Percentiles rank a stretch among this genome's conserved stretches.
phyloP scores from a whole-genome alignment of 2,113 vertebrate species.

The Centropristis striata region DNA sequence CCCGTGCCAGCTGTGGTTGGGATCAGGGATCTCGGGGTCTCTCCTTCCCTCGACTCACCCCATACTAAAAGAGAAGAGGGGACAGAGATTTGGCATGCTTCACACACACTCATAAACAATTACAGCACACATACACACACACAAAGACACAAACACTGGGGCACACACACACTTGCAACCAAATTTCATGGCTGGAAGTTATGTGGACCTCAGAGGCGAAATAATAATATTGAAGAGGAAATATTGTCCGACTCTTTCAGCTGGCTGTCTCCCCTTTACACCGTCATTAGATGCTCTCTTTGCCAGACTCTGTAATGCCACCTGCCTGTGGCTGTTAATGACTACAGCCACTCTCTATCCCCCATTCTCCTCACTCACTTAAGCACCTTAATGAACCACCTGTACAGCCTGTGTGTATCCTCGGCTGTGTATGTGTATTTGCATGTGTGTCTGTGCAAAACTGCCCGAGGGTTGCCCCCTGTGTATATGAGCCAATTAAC shows the following conservation, averaged over 20 bases:
- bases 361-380: conserved; percentile 56
- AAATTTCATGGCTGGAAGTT: conserved; percentile 51
- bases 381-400: conserved; percentile 75
- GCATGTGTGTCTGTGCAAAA: conserved; percentile 2
- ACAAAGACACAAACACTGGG: conserved; percentile 24
- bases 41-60: conserved; percentile 52
- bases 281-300: conserved; percentile 37
- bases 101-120: conserved; percentile 57
- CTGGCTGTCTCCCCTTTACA: conserved; percentile 4
- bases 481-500: conserved; percentile 68
- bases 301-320: conserved; percentile 40
- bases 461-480: conserved; percentile 36
- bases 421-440: conserved; percentile 12
- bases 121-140: conserved; percentile 11
- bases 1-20: conserved; percentile 69
- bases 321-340: conserved; percentile 67
- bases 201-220: conserved; percentile 20
- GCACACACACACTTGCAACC: conserved; percentile 23
- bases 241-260: conserved; percentile 37
- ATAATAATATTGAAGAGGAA: conserved; percentile 44
- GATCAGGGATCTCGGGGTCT: conserved; percentile 63
- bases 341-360: conserved; percentile 48
- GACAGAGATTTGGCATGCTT: conserved; percentile 67
- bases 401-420: conserved; percentile 43
- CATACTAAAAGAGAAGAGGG: conserved; percentile 36